Evolutionary conservation across 2,113 vertebrate species (phyloP), one percentile per base, ranked within the genome.

Genomic region (Acanthisitta chloris): DNA sequence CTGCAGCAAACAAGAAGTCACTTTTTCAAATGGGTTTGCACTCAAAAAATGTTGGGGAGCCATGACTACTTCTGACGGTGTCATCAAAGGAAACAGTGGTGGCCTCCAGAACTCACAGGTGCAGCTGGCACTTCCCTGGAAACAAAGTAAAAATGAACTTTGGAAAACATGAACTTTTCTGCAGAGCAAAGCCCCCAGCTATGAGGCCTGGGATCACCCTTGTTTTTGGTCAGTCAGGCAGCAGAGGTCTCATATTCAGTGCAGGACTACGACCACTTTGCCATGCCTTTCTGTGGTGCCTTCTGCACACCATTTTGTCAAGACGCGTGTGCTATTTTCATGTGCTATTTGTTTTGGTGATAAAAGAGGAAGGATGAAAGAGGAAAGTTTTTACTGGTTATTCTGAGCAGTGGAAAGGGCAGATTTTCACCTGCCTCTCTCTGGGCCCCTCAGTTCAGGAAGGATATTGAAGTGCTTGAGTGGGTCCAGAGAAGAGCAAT

Each of bases 261-360:
- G 20, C 43, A 59, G 13, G 21, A 49, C 23, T 42, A 28, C 43
- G 48, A 43, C 19, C 18, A 4, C 45, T 61, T 80, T 61, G 26
- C 48, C 14, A 4, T 29, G 26, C 2, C 7, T 48, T 77, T 72
- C 36, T 4, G 0, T 6, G 42, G 49, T 17, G 29, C 33, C 54
- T 57, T 28, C 31, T 66, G 17, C 38, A 33, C 0, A 0, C 23
- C 2, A 3, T 62, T 67, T 61, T 36, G 61, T 43, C 88, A 55
- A 49, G 26, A 61, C 31, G 15, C 25, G 11, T 4, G 40, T 17
- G 17, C 43, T 72, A 5, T 12, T 66, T 73, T 61, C 23, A 9
- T 17, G 20, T 65, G 19, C 25, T 66, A 2, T 36, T 87, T 81
- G 25, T 66, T 94, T 92, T 42, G 28, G 42, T 82, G 79, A 33